Base-by-base conservation (phyloP, 2,888 invertebrate species). In the Helobdella robusta region DNA sequence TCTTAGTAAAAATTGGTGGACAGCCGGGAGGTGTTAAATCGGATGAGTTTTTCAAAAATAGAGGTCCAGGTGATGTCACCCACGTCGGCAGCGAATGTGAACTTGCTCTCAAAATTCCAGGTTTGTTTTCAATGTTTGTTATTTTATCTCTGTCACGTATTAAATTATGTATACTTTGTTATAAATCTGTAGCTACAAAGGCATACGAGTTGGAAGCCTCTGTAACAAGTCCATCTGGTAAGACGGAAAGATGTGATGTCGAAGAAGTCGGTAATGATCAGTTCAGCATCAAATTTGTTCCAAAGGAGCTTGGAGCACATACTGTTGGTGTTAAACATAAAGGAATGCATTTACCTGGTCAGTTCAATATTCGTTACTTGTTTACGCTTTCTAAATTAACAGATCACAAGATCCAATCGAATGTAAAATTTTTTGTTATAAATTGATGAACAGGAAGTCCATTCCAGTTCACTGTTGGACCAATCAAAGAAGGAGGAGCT, bases 391-490 rank as follows among this genome's bases (percentile, higher is more conserved):
- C 23, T 20, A n/a, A 23, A 23, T 59, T 36, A 59, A 11, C 20
- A 15, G 35, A 6, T 15, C 15, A n/a, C 6, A 35, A 23, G 23
- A 32, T 59, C 4, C 36, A 56, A 25, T 56, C 30, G 8, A 20
- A 20, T 50, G 6, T 18, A 20, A 18, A 8, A 8, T 50, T 23
- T 50, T 18, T 50, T 8, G 52, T 15, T 50, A 20, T 50, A 50
- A 50, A 11, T 20, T 15, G 15, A 18, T 15, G 52, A 50, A 6
- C 52, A 87, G 89, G 95, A 72, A 94, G 93, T 58, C 95, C 95
- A 63, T 97, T 95, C 89, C 93, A 93, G 81, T 97, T 95, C 83
- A 95, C 95, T n/a, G 95, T 97, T 25, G 95, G 95, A 34, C 91
- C 93, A 1, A 83, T 95, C 70, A 85, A 87, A 67, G 91, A 93